A percentile compares a stretch with the other conserved stretches of the same genome.
Conservation (phyloP, 2,888 invertebrate species). For the Ophioninae sp. region DNA sequence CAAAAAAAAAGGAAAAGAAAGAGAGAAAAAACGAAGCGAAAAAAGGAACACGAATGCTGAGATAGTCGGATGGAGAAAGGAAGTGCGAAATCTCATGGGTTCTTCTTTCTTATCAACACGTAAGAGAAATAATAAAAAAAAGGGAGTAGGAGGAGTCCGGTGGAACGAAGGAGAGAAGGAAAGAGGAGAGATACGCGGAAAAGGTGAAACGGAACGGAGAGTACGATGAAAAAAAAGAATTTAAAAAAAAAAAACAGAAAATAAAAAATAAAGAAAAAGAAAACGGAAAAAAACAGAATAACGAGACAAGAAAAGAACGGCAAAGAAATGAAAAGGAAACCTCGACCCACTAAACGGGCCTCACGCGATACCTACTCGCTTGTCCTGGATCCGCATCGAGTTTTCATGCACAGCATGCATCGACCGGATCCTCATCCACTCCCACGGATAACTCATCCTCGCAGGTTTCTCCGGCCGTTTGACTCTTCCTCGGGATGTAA, state of each 20-base stretch:
- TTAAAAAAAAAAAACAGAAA: slow-evolving; percentile 13
- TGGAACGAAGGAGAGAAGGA: slow-evolving; percentile 17
- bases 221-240: slow-evolving; percentile 12
- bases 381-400: slow-evolving; percentile 60
- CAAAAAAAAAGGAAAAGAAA: not conserved
- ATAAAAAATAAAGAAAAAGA: no score
- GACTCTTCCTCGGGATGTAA: slow-evolving; percentile 32
- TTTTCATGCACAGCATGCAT: slow-evolving; percentile 41
- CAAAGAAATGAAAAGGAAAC: slow-evolving; percentile 57
- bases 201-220: slow-evolving; percentile 15
- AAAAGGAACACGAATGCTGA: slow-evolving; percentile 24
- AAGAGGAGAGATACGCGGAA: slow-evolving; percentile 30
- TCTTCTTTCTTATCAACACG: slow-evolving; percentile 30
- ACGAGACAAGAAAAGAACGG: slow-evolving; percentile 18
- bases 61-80: slow-evolving; percentile 34
- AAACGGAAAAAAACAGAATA: not conserved
- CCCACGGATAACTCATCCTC: slow-evolving; percentile 44
- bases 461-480: slow-evolving; percentile 39
- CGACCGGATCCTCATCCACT: slow-evolving; percentile 61
- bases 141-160: slow-evolving; percentile 26
- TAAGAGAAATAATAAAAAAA: not conserved
- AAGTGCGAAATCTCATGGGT: slow-evolving; percentile 59
- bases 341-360: slow-evolving; percentile 62
- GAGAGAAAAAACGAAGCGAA: not conserved
- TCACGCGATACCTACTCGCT: slow-evolving; percentile 63